These are phyloP conservation scores for Thalassarche chlororhynchos DNA, from an alignment of 2,113 vertebrate species.

Conservation along the genomic window DNA sequence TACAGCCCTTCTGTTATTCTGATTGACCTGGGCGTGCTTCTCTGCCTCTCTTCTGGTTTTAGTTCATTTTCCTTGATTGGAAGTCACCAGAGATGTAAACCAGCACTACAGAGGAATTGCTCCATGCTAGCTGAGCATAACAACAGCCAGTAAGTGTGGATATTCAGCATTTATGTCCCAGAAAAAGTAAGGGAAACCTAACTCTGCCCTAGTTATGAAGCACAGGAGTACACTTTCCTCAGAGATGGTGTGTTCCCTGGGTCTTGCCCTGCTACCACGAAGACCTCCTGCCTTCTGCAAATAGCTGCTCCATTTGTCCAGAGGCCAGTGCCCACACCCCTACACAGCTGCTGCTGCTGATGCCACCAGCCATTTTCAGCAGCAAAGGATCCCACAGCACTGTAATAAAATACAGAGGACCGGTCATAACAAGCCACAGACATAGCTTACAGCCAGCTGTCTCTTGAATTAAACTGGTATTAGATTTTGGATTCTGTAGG, in stretches of 20 bases:
- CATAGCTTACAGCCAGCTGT: background rate
- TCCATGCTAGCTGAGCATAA: background rate
- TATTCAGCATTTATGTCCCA: background rate
- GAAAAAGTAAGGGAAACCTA: background rate
- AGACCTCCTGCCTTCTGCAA: background rate
- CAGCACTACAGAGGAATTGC: background rate
- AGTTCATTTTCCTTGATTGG: background rate
- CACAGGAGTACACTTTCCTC: background rate
- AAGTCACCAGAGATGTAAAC: background rate
- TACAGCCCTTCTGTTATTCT: background rate
- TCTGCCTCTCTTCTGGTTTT: background rate
- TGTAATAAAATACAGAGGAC: background rate
- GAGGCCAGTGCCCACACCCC: fast-evolving
- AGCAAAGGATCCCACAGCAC: background rate
- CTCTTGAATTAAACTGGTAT: background rate
- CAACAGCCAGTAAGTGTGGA: background rate
- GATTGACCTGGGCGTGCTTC: background rate
- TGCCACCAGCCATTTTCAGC: background rate
- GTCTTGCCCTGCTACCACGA: background rate
- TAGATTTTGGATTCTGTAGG: background rate
- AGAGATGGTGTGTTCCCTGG: background rate
- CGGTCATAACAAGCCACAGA: background rate
- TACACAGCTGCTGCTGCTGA: fast-evolving
- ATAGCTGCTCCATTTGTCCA: background rate
- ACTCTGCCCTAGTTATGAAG: background rate